Conservation (phyloP, 1,140 invertebrate species). For the Zaprionus tsacasi region DNA sequence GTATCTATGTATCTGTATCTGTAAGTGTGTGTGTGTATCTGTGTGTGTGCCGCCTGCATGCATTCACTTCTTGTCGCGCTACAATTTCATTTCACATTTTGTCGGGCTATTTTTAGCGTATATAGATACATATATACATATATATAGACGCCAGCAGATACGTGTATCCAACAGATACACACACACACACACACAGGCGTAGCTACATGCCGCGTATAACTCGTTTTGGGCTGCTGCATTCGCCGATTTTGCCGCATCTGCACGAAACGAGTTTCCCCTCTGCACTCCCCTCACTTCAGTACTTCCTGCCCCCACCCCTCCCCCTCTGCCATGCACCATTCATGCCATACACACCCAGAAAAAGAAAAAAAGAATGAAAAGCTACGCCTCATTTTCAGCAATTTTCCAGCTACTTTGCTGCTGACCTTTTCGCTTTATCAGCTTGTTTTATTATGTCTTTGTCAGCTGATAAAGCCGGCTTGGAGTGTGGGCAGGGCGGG, state of each 20-base stretch:
- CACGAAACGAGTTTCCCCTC: conserved; percentile 38
- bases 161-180: conserved; percentile 13
- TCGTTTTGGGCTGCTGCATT: conserved; percentile 46
- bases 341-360: conserved; percentile 32
- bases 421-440: conserved; percentile 54
- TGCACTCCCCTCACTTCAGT: neutral
- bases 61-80: conserved; percentile 53
- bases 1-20: conserved; percentile 15
- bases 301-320: neutral
- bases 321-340: conserved; percentile 4
- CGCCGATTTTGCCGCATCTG: conserved; percentile 21
- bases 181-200: neutral
- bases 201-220: conserved; percentile 39
- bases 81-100: conserved; percentile 73
- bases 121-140: conserved; percentile 47
- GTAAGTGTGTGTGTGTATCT: conserved; percentile 21
- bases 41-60: conserved; percentile 57
- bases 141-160: conserved; percentile 50
- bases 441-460: conserved; percentile 63
- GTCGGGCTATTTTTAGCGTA: conserved; percentile 67
- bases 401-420: conserved; percentile 9
- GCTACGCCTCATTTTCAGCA: conserved; percentile 33
- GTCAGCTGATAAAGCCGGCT: conserved; percentile 50
- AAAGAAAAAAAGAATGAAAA: conserved; percentile 1
- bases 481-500: neutral